These are phyloP conservation scores for Tiliacea aurago DNA, from an alignment of 2,888 invertebrate species.

Conservation along the genomic window DNA sequence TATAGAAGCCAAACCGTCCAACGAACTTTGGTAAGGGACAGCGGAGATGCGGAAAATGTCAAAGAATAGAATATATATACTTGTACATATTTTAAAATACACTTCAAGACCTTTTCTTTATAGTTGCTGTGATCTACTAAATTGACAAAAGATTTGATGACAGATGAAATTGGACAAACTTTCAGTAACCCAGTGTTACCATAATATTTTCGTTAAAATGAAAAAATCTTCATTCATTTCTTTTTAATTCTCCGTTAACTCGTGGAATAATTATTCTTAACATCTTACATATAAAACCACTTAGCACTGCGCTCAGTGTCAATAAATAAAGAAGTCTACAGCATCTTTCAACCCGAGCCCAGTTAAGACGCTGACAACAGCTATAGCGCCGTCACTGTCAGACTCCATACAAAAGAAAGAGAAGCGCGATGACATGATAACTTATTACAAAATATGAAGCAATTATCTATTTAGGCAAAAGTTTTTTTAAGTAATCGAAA, in stretches of 20 bases:
- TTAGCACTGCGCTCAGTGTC: background rate
- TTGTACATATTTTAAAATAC: no score
- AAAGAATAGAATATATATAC: background rate
- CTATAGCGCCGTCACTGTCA: no score
- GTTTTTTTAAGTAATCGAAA: no score
- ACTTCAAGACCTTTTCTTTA: no score
- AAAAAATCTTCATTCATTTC: background rate
- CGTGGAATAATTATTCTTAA: slow-evolving; percentile 2
- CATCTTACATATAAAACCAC: slow-evolving; percentile 7
- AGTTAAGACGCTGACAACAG: no score
- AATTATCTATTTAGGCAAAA: no score
- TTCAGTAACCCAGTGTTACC: no score
- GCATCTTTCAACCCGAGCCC: slow-evolving; percentile 20
- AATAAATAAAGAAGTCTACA: slow-evolving; percentile 46
- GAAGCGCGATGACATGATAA: no score
- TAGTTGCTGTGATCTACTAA: background rate
- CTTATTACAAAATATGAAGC: no score
- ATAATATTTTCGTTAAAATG: no score
- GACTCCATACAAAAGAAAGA: no score
- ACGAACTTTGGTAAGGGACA: background rate
- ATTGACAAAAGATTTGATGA: no score
- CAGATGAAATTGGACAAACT: background rate
- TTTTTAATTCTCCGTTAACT: slow-evolving; percentile 10
- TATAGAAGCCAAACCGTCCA: background rate
- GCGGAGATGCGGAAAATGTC: background rate